Evolutionary conservation across 2,113 vertebrate species (phyloP).

Genomic region (Nothocercus julius): DNA sequence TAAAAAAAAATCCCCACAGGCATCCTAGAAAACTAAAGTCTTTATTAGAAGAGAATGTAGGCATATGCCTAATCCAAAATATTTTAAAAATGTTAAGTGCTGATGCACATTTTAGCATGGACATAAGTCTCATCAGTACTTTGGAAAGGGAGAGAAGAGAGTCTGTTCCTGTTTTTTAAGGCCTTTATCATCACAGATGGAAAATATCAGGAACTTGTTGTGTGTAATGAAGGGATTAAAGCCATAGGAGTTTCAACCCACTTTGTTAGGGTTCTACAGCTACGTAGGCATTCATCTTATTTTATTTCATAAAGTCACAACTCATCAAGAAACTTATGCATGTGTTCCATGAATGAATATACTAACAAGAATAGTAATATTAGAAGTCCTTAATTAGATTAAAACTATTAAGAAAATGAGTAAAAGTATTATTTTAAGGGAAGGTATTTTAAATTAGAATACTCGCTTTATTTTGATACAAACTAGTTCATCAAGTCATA

Average conservation of each 20-base stretch:
- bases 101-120: background rate
- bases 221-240: slow-evolving; percentile 52
- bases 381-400: background rate
- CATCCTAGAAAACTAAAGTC: background rate
- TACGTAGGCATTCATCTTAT: background rate
- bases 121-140: background rate
- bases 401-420: slow-evolving; percentile 35
- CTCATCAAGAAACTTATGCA: background rate
- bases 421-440: background rate
- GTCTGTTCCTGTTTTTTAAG: background rate
- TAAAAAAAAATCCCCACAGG: background rate
- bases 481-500: background rate
- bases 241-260: background rate
- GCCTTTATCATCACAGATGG: background rate
- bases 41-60: background rate
- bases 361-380: background rate
- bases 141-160: background rate
- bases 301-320: background rate
- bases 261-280: slow-evolving; percentile 31
- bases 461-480: background rate
- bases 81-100: background rate
- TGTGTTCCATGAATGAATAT: background rate
- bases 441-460: slow-evolving; percentile 13
- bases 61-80: background rate
- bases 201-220: slow-evolving; percentile 1